phyloP scores from a whole-genome alignment of 2,797 vertebrate genomes.

The Sternarchorhynchus goeldii region DNA sequence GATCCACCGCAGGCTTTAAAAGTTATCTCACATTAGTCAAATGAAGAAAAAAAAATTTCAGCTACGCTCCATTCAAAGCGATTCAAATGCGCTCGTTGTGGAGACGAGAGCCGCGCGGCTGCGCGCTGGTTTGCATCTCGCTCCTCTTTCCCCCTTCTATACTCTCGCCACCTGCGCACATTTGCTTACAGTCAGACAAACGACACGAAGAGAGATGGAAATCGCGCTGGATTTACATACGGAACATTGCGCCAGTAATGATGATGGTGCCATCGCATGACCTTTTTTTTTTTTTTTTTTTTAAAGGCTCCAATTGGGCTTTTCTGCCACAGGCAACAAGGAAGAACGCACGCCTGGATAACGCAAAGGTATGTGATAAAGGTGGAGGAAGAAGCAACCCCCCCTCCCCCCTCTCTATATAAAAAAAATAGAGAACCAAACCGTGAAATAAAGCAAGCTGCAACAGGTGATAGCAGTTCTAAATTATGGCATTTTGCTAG shows the following conservation, averaged over 20 bases:
- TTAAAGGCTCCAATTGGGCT: conserved; percentile 3
- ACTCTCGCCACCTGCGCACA: conserved; percentile 13
- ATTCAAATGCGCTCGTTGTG: neutral
- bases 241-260: conserved; percentile 25
- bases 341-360: neutral
- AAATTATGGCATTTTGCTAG: neutral
- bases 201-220: conserved; percentile 25
- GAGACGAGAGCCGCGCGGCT: neutral
- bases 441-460: neutral
- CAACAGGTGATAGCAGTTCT: neutral
- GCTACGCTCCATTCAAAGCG: conserved; percentile 12
- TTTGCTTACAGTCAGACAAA: conserved; percentile 45
- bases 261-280: conserved; percentile 27
- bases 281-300: neutral
- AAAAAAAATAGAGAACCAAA: neutral
- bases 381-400: neutral
- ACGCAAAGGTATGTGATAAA: neutral
- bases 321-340: neutral
- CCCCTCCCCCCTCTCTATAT: too few species aligned
- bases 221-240: conserved; percentile 48
- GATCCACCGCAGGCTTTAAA: neutral
- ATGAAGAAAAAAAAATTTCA: conserved; percentile 7
- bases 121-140: conserved; percentile 37
- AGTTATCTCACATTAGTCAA: conserved; percentile 17
- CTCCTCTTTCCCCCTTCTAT: neutral